Evolutionary conservation across 2,888 invertebrate species (phyloP).

Genomic region (Cabera pusaria): DNA sequence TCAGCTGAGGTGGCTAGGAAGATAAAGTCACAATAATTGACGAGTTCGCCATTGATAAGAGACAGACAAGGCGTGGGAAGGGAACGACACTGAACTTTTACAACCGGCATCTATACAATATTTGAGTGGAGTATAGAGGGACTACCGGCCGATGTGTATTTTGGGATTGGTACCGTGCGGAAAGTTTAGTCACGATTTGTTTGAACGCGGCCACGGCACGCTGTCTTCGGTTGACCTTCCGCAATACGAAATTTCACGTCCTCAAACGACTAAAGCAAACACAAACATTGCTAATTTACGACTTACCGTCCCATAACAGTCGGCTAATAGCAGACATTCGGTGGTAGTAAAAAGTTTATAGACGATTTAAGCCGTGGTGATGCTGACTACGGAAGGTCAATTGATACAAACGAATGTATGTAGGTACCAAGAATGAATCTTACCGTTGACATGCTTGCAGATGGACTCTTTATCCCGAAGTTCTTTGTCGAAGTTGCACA

Average conservation of each 20-base stretch:
- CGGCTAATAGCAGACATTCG: no score
- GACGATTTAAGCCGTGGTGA: constrained; percentile 30
- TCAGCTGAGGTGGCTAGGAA: constrained; percentile 16
- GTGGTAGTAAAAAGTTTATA: constrained; percentile 40
- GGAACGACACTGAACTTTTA: constrained; percentile 44
- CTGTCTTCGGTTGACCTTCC: constrained; percentile 63
- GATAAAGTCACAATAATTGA: constrained; percentile 14
- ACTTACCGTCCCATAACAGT: constrained; percentile 26
- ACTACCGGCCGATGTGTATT: constrained; percentile 67
- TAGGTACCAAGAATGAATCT: constrained; percentile 44
- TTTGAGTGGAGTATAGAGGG: constrained; percentile 44
- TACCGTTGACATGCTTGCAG: constrained; percentile 74
- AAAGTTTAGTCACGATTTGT: constrained; percentile 74
- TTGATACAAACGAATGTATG: constrained; percentile 13
- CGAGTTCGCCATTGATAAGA: constrained; percentile 18
- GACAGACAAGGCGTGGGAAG: constrained; percentile 37
- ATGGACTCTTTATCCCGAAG: constrained; percentile 61
- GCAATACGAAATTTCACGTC: constrained; percentile 48
- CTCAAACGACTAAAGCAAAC: constrained; percentile 34
- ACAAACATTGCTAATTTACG: constrained; percentile 32
- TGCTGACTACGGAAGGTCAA: constrained; percentile 32
- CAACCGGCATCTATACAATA: constrained; percentile 31
- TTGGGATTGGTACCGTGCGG: constrained; percentile 82
- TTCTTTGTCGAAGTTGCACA: constrained; percentile 71
- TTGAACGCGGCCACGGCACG: constrained; percentile 53